These are phyloP conservation scores for Pseudolycoriella hygida DNA, from an alignment of 2,888 invertebrate genomes.

Conservation along the genomic window DNA sequence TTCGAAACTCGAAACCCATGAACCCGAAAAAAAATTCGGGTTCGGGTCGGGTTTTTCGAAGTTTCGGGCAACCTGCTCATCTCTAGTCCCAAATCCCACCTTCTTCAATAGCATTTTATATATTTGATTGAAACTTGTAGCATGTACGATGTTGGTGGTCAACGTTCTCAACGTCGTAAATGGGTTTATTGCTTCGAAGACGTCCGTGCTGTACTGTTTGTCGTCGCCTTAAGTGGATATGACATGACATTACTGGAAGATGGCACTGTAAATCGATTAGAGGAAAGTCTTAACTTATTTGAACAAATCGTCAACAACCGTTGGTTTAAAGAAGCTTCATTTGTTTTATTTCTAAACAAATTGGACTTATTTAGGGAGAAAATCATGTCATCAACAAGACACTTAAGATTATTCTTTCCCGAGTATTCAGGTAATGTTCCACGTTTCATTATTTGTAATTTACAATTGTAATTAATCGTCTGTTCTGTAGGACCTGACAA, in stretches of 20 bases:
- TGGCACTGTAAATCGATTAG: constrained; percentile 39
- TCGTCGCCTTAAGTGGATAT: constrained; percentile 44
- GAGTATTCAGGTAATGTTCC: constrained; percentile 33
- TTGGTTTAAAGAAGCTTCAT: constrained; percentile 41
- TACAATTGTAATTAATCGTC: constrained; percentile 1
- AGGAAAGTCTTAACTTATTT: constrained; percentile 44
- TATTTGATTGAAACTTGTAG: too few species aligned
- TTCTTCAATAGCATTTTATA: too few species aligned
- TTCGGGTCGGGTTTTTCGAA: too few species aligned
- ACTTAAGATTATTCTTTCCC: constrained; percentile 39
- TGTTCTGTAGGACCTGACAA: constrained; percentile 34
- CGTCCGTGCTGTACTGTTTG: constrained; percentile 42
- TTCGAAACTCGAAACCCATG: too few species aligned
- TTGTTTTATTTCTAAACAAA: constrained; percentile 46
- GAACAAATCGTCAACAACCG: constrained; percentile 45
- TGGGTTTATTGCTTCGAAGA: constrained; percentile 53
- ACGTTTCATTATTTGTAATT: background rate
- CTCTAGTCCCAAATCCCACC: too few species aligned
- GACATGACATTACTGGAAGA: constrained; percentile 48
- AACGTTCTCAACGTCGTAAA: constrained; percentile 42
- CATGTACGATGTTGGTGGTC: constrained; percentile 49
- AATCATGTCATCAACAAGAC: constrained; percentile 41
- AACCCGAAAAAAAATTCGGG: too few species aligned
- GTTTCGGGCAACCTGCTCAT: too few species aligned
- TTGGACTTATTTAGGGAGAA: constrained; percentile 46